phyloP scores from a whole-genome alignment of 2,888 invertebrate genomes.

The Cybosia mesomella region DNA sequence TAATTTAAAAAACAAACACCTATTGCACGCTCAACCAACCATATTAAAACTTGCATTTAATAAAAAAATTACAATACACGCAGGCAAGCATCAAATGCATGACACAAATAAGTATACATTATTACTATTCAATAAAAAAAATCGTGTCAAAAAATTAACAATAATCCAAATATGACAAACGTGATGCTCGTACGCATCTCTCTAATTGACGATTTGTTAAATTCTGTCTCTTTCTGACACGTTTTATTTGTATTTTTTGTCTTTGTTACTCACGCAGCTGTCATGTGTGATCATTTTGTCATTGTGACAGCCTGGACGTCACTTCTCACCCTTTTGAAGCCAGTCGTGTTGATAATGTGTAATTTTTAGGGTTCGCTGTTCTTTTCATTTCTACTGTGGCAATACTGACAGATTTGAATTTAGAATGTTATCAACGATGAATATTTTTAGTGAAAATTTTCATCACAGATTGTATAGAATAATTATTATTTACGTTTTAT shows the following conservation, averaged over 20 bases:
- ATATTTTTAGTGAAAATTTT: not conserved
- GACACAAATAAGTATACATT: constrained; percentile 16
- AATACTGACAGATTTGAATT: constrained; percentile 15
- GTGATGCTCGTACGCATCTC: constrained; percentile 51
- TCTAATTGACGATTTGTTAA: constrained; percentile 67
- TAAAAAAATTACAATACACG: constrained; percentile 33
- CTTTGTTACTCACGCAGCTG: constrained; percentile 73
- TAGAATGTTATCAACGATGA: not conserved
- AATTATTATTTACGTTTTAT: not conserved
- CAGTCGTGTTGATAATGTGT: constrained; percentile 50
- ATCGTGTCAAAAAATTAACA: constrained; percentile 56
- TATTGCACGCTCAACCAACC: constrained; percentile 21
- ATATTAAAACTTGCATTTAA: constrained; percentile 2
- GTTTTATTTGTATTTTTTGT: constrained; percentile 31
- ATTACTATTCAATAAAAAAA: constrained; percentile 41
- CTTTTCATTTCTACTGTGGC: constrained; percentile 18
- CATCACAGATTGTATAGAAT: not conserved
- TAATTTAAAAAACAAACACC: constrained; percentile 16
- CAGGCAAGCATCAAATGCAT: constrained; percentile 35
- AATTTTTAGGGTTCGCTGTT: constrained; percentile 45
- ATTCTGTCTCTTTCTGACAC: constrained; percentile 23
- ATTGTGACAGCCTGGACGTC: constrained; percentile 81
- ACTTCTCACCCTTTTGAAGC: constrained; percentile 80
- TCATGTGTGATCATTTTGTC: constrained; percentile 83
- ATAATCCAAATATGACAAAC: constrained; percentile 53